Conservation (phyloP, 2,113 vertebrate genomes). For the Dermatemys mawii region DNA sequence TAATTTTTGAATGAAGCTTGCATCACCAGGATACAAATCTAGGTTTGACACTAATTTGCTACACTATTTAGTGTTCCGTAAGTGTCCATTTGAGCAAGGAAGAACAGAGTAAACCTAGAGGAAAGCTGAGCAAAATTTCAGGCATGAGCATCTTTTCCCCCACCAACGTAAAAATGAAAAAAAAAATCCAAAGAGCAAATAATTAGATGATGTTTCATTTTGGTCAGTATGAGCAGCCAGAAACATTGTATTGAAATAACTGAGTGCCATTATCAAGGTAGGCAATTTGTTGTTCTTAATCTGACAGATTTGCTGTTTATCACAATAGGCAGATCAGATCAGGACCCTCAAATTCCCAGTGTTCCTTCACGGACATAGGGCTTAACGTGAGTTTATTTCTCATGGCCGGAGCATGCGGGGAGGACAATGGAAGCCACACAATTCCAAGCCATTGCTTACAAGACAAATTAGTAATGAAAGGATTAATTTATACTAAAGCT, state of each 20-base stretch:
- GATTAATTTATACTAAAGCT: constrained; percentile 28
- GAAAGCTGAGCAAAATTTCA: not conserved
- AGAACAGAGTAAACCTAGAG: not conserved
- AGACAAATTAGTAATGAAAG: not conserved
- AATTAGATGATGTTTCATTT: constrained; percentile 24
- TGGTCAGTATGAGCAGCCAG: constrained; percentile 16
- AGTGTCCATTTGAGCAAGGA: not conserved
- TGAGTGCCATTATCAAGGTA: not conserved
- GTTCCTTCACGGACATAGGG: not conserved
- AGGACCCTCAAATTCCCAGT: not conserved
- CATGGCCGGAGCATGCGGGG: not conserved
- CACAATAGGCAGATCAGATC: not conserved
- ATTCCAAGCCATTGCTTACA: not conserved
- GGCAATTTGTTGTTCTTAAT: not conserved
- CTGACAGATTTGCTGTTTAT: not conserved
- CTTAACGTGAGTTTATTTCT: not conserved
- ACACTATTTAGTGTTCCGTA: not conserved
- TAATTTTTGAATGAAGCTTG: not conserved
- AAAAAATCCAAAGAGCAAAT: not conserved
- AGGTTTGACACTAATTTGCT: not conserved
- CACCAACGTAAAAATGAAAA: not conserved
- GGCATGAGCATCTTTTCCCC: not conserved
- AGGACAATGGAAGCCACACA: not conserved
- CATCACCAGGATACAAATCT: not conserved
- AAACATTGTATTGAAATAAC: constrained; percentile 6